Base-by-base conservation (phyloP, 2,113 vertebrate species). In the Paracanthobrama guichenoti region DNA sequence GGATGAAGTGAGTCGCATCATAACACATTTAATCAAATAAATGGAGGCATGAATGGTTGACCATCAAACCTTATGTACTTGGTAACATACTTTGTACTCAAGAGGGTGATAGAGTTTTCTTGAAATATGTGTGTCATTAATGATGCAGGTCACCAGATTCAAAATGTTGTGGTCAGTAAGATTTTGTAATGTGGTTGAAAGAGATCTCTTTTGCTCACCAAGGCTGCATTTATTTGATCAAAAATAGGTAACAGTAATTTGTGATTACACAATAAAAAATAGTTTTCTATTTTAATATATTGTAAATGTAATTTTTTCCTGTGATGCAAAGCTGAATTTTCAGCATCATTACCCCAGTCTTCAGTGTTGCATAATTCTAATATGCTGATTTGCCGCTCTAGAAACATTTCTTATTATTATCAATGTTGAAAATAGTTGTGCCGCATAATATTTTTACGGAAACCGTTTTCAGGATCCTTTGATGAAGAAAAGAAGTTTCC, bases 1-100 rank as follows among this genome's bases (percentile, higher is more conserved):
- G 39, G 97, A 97, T 90, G 91, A 86, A 79, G 98, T 99, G 91
- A 96, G 96, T 87, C 1, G 3, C 14, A 20, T 82, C 35, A 6
- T 42, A 24, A 31, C 22, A 53, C 14, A 3, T 71, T 8, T 78
- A 11, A 11, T 39, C 4, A 39, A 71, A 42, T 66, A 20, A 5
- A 44, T 22, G 0, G 4, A 71, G 20, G 35, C 35, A 71, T 22
- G 31, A 3, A 71, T 62, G 24, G 20, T 13, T 72, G 69, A 71
- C 1, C 35, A 24, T 74, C 44, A 26, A 44, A 67, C 20, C 39
- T 39, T 39, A 39, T 39, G 42, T 44, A 14, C 13, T 28, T 64
- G 3, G 1, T 66, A 66, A 66, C 62, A 64, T 26, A 13, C 6
- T 11, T 26, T 22, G 26, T 60, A 60, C n/a, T 60, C 59, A 60